A percentile compares a stretch with the other conserved stretches of the same genome.
Evolutionary conservation across 1,140 invertebrate species (phyloP).

Genomic region (Atta texana): DNA sequence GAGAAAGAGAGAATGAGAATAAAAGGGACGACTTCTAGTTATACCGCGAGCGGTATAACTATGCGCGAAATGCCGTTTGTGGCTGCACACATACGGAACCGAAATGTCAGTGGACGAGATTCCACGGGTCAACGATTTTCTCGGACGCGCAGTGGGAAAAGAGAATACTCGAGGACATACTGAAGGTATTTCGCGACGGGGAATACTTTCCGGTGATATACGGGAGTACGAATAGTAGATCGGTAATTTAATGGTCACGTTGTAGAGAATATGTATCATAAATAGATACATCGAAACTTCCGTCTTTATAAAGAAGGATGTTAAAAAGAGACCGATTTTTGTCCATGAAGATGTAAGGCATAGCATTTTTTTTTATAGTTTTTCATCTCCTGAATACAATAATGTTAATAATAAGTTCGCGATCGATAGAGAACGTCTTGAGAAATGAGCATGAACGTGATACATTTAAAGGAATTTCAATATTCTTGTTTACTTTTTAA

Average conservation of each 20-base stretch:
- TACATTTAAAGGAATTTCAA: no score
- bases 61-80: conserved; percentile 63
- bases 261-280: background rate
- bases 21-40: conserved; percentile 23
- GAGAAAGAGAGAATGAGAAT: background rate
- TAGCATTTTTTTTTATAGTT: no score
- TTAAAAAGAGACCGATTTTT: no score
- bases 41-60: conserved; percentile 34
- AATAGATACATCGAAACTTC: background rate
- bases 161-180: conserved; percentile 29
- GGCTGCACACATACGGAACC: conserved; percentile 63
- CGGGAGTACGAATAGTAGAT: background rate
- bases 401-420: no score
- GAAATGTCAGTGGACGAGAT: conserved; percentile 74
- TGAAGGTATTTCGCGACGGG: conserved; percentile 11
- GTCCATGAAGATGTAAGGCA: no score
- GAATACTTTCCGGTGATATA: background rate
- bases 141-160: background rate
- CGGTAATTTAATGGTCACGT: background rate
- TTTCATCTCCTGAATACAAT: no score
- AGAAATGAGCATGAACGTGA: no score
- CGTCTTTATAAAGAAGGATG: no score
- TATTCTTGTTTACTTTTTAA: no score
- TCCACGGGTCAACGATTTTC: conserved; percentile 65
- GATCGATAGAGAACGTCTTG: no score